Base-by-base conservation (phyloP, 2,888 invertebrate species). In the Gymnocheta viridis region DNA sequence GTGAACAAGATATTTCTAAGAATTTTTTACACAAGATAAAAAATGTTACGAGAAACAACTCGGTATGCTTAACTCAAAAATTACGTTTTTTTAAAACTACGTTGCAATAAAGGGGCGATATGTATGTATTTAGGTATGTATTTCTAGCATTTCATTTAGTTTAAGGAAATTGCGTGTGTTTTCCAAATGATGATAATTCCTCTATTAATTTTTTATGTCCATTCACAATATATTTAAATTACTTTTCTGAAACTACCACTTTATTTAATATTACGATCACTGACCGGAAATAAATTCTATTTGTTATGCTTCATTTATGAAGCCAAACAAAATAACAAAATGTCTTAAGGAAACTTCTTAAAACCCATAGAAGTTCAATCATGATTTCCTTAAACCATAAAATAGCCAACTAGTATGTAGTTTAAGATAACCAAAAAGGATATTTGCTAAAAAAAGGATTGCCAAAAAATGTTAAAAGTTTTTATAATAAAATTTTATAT, bases 221-320 rank as follows among this genome's bases (percentile, higher is more conserved):
- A 62, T 32, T 19, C 22, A 17, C n/a, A 24, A 54, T 72, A 67
- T 79, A 79, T 80, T 83, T 79, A 70, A 72, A 74, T 83, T 70
- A 76, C 74, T 73, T 79, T 74, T 29, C 41, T 38, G 2, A 74
- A 74, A 69, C 62, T 47, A 77, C 49, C 69, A 69, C 79, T 82
- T 79, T 74, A 82, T 82, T 79, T 79, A 74, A 83, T 79, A 79
- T 74, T 80, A 78, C 73, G 69, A 82, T 73, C 77, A 84, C 62
- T 84, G 84, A 81, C 84, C 84, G 84, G 84, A 84, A 84, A 84
- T 84, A 81, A 84, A 81, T 81, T 69, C 58, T 69, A 81, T 78
- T 81, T 64, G 84, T 82, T 84, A 84, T 84, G 84, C 77, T 82
- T 84, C 84, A 84, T 84, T 84, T 84, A 44, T 73, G 58, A 64